A percentile compares a stretch with the other conserved stretches of the same genome.
Conservation (phyloP, 2,113 vertebrate species). For the Malurus alboscapulatus region DNA sequence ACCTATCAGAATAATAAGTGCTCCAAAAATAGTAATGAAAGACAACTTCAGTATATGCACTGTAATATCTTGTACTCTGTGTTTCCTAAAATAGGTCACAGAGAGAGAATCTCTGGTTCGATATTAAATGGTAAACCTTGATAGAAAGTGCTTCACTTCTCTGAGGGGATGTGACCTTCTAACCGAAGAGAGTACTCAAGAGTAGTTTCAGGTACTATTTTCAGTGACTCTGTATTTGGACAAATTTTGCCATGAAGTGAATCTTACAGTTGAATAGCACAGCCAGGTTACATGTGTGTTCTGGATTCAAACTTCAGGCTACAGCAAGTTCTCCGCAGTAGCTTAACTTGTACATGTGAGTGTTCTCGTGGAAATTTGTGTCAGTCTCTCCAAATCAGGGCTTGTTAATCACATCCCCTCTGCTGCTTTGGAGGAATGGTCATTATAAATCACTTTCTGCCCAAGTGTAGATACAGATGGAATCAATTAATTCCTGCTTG, state of each 20-base stretch:
- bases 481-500: slow-evolving; percentile 16
- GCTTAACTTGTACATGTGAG: neutral
- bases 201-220: neutral
- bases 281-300: neutral
- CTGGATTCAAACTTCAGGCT: neutral
- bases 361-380: neutral
- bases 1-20: neutral
- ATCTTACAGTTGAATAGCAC: neutral
- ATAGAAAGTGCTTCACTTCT: neutral
- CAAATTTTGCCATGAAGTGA: neutral
- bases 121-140: neutral
- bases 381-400: neutral
- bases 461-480: neutral
- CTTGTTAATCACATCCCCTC: neutral
- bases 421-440: neutral
- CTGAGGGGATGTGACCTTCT: neutral
- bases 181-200: neutral
- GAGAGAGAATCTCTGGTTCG: neutral
- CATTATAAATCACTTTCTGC: neutral
- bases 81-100: neutral
- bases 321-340: neutral
- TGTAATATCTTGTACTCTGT: neutral
- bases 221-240: neutral
- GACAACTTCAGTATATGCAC: neutral
- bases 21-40: neutral